phyloP scores from a whole-genome alignment of 2,113 vertebrate species.

The Nannospalax galili region DNA sequence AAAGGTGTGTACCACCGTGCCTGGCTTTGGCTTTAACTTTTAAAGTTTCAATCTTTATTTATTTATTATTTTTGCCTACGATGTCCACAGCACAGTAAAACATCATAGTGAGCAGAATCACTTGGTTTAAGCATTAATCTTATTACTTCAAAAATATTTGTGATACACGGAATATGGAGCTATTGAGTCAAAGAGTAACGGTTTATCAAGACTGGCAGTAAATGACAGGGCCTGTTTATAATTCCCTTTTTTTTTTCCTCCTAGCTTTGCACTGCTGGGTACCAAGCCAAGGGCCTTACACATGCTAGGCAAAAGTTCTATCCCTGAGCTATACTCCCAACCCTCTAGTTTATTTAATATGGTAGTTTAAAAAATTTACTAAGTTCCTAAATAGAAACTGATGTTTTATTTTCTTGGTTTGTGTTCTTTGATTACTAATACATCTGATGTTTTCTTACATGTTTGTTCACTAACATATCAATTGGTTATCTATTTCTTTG shows the following conservation, averaged over 20 bases:
- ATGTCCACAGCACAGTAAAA: neutral
- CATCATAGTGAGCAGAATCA: too few relatives aligned
- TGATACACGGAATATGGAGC: too few relatives aligned
- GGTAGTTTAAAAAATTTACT: neutral
- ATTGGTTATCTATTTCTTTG: neutral
- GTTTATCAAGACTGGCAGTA: neutral
- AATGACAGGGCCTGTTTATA: neutral
- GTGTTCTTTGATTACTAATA: conserved; percentile 23
- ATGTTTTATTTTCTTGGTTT: neutral
- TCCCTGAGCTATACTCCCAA: too few relatives aligned
- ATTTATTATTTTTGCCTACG: neutral
- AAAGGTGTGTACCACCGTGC: too few relatives aligned
- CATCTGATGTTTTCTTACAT: neutral
- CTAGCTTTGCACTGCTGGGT: neutral
- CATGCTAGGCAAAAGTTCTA: too few relatives aligned
- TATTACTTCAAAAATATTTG: neutral
- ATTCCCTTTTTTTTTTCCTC: neutral
- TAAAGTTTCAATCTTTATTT: neutral
- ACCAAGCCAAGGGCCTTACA: neutral
- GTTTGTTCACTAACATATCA: neutral
- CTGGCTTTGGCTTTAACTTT: neutral
- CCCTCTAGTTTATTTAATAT: neutral
- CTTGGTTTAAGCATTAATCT: neutral
- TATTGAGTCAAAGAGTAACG: neutral
- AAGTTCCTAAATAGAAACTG: conserved; percentile 27